Evolutionary conservation across 2,888 invertebrate genomes (phyloP).

Genomic region (Euspilapteryx auroguttella): DNA sequence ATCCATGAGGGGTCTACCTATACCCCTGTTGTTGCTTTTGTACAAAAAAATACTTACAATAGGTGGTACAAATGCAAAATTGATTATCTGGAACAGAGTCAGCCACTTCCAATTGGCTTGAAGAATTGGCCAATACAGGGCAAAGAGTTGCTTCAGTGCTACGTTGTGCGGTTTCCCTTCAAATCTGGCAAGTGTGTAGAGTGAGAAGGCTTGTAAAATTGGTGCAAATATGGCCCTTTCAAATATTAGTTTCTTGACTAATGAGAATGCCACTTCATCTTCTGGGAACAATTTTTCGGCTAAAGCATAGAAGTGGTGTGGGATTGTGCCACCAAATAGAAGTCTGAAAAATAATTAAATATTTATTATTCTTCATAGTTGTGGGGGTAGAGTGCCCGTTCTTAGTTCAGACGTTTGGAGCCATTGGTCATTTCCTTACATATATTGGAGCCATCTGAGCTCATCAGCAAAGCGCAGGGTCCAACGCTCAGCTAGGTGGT

Average conservation of each 20-base stretch:
- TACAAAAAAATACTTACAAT: conserved; percentile 73
- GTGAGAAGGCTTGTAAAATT: conserved; percentile 70
- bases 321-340: conserved; percentile 77
- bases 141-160: conserved; percentile 64
- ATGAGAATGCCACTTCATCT: conserved; percentile 52
- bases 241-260: conserved; percentile 65
- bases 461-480: too few relatives aligned
- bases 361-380: neutral
- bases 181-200: conserved; percentile 73
- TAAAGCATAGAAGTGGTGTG: conserved; percentile 74
- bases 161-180: conserved; percentile 73
- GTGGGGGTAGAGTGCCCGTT: neutral
- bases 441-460: too few relatives aligned
- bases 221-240: conserved; percentile 75
- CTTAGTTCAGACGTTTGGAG: too few relatives aligned
- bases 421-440: too few relatives aligned
- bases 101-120: conserved; percentile 78
- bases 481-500: too few relatives aligned
- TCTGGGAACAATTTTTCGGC: conserved; percentile 64
- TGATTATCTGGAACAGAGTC: conserved; percentile 73
- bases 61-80: conserved; percentile 75
- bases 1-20: too few relatives aligned
- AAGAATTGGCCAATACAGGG: conserved; percentile 67
- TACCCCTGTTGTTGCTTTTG: too few relatives aligned
- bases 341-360: conserved; percentile 49